Evolutionary conservation across 2,888 invertebrate species (phyloP).

Genomic region (Meta bourneti): DNA sequence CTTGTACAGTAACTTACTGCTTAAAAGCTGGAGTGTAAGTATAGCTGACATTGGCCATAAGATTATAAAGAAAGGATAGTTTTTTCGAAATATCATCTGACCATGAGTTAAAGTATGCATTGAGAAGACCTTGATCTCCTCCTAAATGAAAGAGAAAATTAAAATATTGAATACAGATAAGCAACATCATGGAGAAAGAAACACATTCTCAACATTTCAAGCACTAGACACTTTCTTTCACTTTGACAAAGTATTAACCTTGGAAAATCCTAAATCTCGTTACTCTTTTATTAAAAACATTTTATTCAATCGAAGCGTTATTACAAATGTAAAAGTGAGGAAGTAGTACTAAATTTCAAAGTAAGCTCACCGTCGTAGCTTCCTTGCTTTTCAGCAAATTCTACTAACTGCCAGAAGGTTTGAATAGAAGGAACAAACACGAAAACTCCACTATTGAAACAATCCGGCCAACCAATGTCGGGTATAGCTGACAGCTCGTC

Average conservation of each 20-base stretch:
- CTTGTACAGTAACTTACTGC: conserved; percentile 86
- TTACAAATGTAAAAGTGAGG: neutral
- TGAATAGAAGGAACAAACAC: conserved; percentile 93
- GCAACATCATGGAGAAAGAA: neutral
- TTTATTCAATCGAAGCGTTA: neutral
- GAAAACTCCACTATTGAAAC: conserved; percentile 88
- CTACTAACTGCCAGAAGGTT: conserved; percentile 90
- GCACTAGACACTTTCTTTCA: neutral
- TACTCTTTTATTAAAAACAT: neutral
- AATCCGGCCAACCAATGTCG: conserved; percentile 77
- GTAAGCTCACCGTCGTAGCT: conserved; percentile 88
- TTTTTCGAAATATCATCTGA: conserved; percentile 94
- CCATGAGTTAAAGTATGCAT: conserved; percentile 97
- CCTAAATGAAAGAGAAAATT: conserved; percentile 82
- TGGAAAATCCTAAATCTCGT: too few relatives aligned
- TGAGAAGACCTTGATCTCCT: conserved; percentile 95
- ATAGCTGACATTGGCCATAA: conserved; percentile 96
- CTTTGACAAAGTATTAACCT: too few relatives aligned
- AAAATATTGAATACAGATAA: neutral
- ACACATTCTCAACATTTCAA: neutral
- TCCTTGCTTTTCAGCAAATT: conserved; percentile 91
- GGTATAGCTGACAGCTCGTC: conserved; percentile 76
- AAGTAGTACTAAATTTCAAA: neutral
- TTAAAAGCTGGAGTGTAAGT: conserved; percentile 98
- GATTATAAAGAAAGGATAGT: conserved; percentile 98